Percentiles rank a stretch among this genome's conserved stretches.
phyloP scores from a whole-genome alignment of 2,797 vertebrate species.

The Channa striata region DNA sequence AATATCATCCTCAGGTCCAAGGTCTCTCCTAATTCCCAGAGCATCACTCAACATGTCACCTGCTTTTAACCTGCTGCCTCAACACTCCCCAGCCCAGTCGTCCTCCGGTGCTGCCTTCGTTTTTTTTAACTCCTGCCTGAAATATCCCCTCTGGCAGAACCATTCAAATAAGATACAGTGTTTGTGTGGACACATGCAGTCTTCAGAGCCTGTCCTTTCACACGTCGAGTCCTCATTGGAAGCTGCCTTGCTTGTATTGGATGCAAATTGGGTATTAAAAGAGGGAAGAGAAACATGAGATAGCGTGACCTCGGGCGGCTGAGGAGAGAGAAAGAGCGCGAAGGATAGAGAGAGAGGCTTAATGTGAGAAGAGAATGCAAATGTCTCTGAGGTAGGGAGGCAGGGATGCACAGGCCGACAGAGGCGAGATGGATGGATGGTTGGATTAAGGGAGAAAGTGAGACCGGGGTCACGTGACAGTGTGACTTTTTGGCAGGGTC shows the following conservation, averaged over 20 bases:
- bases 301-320: slow-evolving; percentile 55
- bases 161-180: slow-evolving; percentile 57
- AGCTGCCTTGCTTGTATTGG: slow-evolving; percentile 67
- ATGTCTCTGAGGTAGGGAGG: slow-evolving; percentile 72
- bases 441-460: slow-evolving; percentile 70
- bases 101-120: slow-evolving; percentile 11
- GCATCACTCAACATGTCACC: slow-evolving; percentile 56
- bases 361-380: slow-evolving; percentile 81
- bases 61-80: slow-evolving; percentile 43
- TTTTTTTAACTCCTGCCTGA: slow-evolving; percentile 27
- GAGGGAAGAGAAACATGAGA: slow-evolving; percentile 72
- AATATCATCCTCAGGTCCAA: slow-evolving; percentile 40
- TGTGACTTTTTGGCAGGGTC: slow-evolving; percentile 74
- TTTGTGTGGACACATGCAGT: slow-evolving; percentile 54
- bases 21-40: slow-evolving; percentile 50
- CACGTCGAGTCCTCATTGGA: slow-evolving; percentile 57
- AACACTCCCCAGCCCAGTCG: slow-evolving; percentile 20
- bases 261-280: slow-evolving; percentile 84
- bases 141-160: slow-evolving; percentile 40
- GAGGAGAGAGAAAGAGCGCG: slow-evolving; percentile 60
- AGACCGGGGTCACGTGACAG: slow-evolving; percentile 78
- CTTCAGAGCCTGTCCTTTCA: slow-evolving; percentile 61
- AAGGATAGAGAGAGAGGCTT: slow-evolving; percentile 71
- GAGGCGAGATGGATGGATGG: slow-evolving; percentile 53
- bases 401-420: slow-evolving; percentile 14